A percentile compares a stretch with the other conserved stretches of the same genome.
These are phyloP conservation scores for Murina feae DNA, from an alignment of 2,113 vertebrate species.

Conservation along the genomic window DNA sequence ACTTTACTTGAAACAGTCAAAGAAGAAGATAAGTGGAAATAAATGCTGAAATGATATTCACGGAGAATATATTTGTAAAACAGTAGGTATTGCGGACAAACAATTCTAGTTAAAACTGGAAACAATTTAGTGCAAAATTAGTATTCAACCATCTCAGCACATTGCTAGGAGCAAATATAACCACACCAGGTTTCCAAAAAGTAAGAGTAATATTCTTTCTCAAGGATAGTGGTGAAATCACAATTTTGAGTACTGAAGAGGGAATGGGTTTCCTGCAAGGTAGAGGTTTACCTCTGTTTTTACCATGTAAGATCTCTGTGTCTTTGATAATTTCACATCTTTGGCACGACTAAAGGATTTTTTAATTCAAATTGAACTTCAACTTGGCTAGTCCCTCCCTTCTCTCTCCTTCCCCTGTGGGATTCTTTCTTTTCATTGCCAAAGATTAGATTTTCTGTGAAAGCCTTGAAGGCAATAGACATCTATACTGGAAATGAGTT, in stretches of 20 bases:
- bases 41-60: constrained; percentile 9
- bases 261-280: not conserved
- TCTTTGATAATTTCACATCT: constrained; percentile 54
- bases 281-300: constrained; percentile 32
- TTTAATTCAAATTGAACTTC: constrained; percentile 54
- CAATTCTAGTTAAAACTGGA: constrained; percentile 27
- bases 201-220: constrained; percentile 10
- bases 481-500: constrained; percentile 53
- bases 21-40: constrained; percentile 8
- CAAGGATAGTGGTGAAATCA: constrained; percentile 10
- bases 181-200: not conserved
- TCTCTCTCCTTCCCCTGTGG: not conserved
- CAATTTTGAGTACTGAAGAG: not conserved
- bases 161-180: constrained; percentile 41
- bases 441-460: constrained; percentile 59
- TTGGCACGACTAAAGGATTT: constrained; percentile 41
- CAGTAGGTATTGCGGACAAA: not conserved
- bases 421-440: constrained; percentile 53
- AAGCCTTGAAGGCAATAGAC: constrained; percentile 48
- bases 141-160: not conserved
- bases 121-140: constrained; percentile 28
- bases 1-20: not conserved
- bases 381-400: not conserved
- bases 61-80: constrained; percentile 22
- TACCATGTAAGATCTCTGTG: not conserved